These are phyloP conservation scores for Macropus fuliginosus DNA, from an alignment of 2,797 vertebrate genomes.

Conservation along the genomic window DNA sequence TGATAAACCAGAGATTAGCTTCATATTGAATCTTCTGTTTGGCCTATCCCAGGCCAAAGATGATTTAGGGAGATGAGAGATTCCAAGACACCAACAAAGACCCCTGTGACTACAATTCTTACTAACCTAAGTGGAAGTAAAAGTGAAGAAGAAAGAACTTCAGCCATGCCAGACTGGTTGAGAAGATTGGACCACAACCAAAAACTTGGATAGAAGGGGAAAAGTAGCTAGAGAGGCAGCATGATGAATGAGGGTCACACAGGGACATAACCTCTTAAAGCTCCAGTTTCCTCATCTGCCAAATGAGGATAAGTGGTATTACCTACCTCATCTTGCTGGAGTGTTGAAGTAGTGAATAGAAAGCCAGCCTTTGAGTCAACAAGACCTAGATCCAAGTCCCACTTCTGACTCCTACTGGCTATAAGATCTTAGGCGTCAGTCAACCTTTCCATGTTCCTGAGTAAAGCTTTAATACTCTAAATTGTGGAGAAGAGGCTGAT, in stretches of 20 bases:
- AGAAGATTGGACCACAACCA: not conserved
- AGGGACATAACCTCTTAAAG: not conserved
- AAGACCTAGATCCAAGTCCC: not conserved
- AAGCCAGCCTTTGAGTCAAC: too few species aligned
- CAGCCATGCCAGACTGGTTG: not conserved
- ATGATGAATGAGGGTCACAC: not conserved
- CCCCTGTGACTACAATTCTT: not conserved
- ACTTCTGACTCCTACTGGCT: not conserved
- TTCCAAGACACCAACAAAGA: not conserved
- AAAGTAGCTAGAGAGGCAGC: not conserved
- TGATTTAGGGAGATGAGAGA: not conserved
- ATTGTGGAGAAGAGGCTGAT: not conserved
- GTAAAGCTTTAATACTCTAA: not conserved
- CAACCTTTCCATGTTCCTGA: not conserved
- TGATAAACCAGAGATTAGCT: not conserved
- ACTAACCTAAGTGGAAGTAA: not conserved
- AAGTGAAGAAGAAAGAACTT: not conserved
- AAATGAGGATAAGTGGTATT: not conserved
- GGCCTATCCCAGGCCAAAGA: not conserved
- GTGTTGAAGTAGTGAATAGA: not conserved
- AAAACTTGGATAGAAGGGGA: not conserved
- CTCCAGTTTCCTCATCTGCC: not conserved
- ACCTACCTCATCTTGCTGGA: not conserved
- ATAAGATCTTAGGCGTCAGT: not conserved
- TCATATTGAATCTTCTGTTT: not conserved